These are phyloP conservation scores for Caenorhabditis angaria DNA, from an alignment of 2,888 invertebrate species.

Conservation along the genomic window DNA sequence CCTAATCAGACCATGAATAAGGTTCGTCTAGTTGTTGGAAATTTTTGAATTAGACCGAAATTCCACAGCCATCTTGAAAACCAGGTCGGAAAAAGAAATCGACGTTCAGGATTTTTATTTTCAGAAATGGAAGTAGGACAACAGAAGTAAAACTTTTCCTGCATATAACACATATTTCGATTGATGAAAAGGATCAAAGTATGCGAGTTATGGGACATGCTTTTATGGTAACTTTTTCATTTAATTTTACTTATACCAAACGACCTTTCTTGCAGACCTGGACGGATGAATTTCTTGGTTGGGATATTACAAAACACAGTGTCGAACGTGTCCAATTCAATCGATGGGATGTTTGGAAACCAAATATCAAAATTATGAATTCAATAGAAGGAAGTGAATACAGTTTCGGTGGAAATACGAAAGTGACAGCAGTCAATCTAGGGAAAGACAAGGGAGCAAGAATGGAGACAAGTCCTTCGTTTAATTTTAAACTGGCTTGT, in stretches of 20 bases:
- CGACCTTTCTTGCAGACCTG: slow-evolving; percentile 58
- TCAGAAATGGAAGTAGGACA: no score
- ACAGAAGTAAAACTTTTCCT: slow-evolving; percentile 58
- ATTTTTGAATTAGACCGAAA: no score
- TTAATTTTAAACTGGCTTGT: slow-evolving; percentile 66
- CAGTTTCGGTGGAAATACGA: slow-evolving; percentile 52
- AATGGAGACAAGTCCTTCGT: slow-evolving; percentile 65
- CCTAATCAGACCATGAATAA: no score
- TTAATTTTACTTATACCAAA: no score
- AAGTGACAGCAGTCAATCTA: slow-evolving; percentile 27
- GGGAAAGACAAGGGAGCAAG: slow-evolving; percentile 26
- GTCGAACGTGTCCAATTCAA: slow-evolving; percentile 58
- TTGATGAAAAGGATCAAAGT: slow-evolving; percentile 63
- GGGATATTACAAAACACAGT: slow-evolving; percentile 68
- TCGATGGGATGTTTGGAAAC: slow-evolving; percentile 70
- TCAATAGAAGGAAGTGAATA: slow-evolving; percentile 63
- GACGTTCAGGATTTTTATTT: no score
- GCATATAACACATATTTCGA: slow-evolving; percentile 63
- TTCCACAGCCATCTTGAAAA: no score
- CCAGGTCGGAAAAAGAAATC: no score
- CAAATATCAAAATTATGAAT: slow-evolving; percentile 64
- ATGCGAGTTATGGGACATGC: slow-evolving; percentile 67
- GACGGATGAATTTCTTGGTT: slow-evolving; percentile 65
- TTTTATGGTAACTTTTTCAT: slow-evolving; percentile 57
- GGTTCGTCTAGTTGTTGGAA: no score